phyloP scores from a whole-genome alignment of 35 echinoderm and acorn worm species.

The Holothuria glaberrima region DNA sequence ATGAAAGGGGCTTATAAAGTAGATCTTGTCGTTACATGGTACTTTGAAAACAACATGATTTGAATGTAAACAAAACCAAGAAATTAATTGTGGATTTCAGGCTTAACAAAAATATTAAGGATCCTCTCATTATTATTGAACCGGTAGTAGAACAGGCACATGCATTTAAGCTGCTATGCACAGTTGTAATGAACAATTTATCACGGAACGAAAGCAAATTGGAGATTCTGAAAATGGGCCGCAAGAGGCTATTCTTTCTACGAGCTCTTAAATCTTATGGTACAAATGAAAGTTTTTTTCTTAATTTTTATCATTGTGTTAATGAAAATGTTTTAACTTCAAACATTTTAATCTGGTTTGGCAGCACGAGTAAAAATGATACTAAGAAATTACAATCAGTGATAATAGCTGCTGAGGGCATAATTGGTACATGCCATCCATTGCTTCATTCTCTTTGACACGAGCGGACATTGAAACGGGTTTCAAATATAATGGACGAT shows the following conservation, averaged over 20 bases:
- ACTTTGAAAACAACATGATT: background rate
- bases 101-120: background rate
- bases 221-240: background rate
- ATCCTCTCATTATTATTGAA: constrained; percentile 16
- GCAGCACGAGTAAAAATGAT: background rate
- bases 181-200: background rate
- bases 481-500: no score
- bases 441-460: no score
- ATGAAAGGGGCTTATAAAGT: constrained; percentile 5
- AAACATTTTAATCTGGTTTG: constrained; percentile 2
- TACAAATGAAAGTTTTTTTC: background rate
- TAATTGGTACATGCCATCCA: no score
- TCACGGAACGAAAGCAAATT: background rate
- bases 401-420: no score
- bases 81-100: constrained; percentile 35
- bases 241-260: constrained; percentile 22
- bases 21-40: constrained; percentile 27
- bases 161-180: background rate
- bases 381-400: no score
- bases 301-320: background rate
- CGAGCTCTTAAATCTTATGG: background rate
- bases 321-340: no score
- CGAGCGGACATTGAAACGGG: no score
- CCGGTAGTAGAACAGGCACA: constrained; percentile 6
- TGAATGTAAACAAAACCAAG: constrained; percentile 42